Evolutionary conservation across 2,797 vertebrate species (phyloP).

Genomic region (Stomatorhinus walkeri): DNA sequence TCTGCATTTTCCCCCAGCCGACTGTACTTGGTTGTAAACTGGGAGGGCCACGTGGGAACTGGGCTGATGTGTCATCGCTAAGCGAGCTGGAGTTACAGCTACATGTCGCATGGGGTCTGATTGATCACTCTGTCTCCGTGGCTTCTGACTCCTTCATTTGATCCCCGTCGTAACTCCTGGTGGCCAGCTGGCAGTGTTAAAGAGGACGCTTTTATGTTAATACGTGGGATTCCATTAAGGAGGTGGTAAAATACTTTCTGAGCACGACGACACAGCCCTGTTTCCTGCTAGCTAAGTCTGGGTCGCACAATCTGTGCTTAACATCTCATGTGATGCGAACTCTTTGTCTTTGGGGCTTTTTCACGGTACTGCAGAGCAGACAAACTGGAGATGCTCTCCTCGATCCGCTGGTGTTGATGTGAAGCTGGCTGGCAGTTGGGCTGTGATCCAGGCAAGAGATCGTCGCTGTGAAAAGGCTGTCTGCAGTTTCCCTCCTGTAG

Average conservation of each 20-base stretch:
- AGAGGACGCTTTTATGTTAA: not conserved
- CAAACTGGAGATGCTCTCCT: not conserved
- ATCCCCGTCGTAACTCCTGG: not conserved
- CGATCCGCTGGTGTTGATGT: not conserved
- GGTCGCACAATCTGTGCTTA: not conserved
- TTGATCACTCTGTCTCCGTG: constrained; percentile 27
- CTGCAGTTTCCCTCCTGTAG: not conserved
- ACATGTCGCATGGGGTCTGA: constrained; percentile 23
- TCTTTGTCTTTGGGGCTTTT: not conserved
- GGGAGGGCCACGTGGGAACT: not conserved
- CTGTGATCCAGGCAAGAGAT: not conserved
- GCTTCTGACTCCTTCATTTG: constrained; percentile 23
- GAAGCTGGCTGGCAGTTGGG: constrained; percentile 1
- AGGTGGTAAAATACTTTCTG: not conserved
- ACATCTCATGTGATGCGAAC: not conserved
- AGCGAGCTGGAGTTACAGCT: constrained; percentile 26
- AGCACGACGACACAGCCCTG: not conserved
- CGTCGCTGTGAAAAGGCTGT: not conserved
- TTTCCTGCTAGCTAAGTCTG: not conserved
- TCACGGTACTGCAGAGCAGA: not conserved
- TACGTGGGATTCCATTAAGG: not conserved
- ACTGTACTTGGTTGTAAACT: not conserved
- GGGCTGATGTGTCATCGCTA: not conserved
- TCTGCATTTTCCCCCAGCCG: not conserved
- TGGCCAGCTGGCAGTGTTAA: not conserved